Base-by-base conservation (phyloP, 2,797 vertebrate genomes). In the Sebastes cheni region DNA sequence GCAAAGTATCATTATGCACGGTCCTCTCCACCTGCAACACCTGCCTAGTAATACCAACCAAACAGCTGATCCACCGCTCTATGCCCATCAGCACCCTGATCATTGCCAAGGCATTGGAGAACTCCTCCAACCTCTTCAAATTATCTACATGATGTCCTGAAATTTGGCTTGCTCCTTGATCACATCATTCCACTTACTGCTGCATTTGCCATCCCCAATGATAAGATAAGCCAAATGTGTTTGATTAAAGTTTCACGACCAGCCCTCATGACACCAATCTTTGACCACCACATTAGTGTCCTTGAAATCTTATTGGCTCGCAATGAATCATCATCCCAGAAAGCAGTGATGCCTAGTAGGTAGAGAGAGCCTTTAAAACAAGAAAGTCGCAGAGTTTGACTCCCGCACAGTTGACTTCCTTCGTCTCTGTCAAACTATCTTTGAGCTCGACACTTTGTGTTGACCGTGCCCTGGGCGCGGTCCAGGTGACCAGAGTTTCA, bases 51-150 rank as follows among this genome's bases (percentile, higher is more conserved):
- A 70, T 79, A 61, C 62, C n/a, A 58, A 82, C 34, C 68, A 88
- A 84, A 84, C 83, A 86, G 84, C 86, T 86, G 83, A 91, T 82
- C 70, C 77, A 74, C 72, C 81, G 86, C 74, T 73, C 39, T 27
- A 2, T 67, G 62, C 79, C 65, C 70, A 75, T 83, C 73, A 64
- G 55, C 75, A 75, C 4, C 65, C 52, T 32, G 34, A 65, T 75
- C 77, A 56, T 32, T 50, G 67, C 75, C 82, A 82, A 77, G 32
- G 30, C 59, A 52, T 64, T 22, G 60, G 72, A 76, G 71, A 86
- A 66, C 52, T 83, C 68, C 67, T 84, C 30, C 79, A 81, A 64
- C 75, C 39, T 82, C 46, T 29, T 66, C 71, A 79, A 84, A 85
- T 82, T 13, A 81, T 80, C 59, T 39, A 66, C 79, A 65, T 67